phyloP scores from a whole-genome alignment of 2,797 vertebrate species.

The Bovichtus diacanthus region DNA sequence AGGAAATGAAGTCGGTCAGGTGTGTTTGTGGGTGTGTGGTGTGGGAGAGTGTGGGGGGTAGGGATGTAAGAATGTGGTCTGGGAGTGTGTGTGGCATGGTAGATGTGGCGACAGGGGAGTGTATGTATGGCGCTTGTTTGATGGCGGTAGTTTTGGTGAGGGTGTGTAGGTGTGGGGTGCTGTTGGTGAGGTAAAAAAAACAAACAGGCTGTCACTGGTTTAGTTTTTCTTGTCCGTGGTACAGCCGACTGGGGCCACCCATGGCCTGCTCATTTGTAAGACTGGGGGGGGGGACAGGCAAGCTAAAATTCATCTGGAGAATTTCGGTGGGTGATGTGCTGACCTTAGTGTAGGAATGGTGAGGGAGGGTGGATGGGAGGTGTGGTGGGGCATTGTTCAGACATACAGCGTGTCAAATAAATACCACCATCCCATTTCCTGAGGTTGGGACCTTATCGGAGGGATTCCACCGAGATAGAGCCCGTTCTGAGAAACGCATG shows the following conservation, averaged over 20 bases:
- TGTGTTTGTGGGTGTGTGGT: slow-evolving; percentile 80
- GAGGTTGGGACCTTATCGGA: slow-evolving; percentile 55
- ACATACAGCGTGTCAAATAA: slow-evolving; percentile 30
- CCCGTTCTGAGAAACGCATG: slow-evolving; percentile 74
- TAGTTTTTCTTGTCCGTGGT: slow-evolving; percentile 76
- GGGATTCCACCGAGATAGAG: slow-evolving; percentile 29
- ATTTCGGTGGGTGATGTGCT: slow-evolving; percentile 25
- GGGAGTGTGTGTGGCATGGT: slow-evolving; percentile 80
- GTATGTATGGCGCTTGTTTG: slow-evolving; percentile 75
- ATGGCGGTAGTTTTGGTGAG: slow-evolving; percentile 76
- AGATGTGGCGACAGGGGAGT: slow-evolving; percentile 71
- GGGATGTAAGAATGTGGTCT: slow-evolving; percentile 80
- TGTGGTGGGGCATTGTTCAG: neutral
- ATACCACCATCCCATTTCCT: slow-evolving; percentile 45
- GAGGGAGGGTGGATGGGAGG: slow-evolving; percentile 9
- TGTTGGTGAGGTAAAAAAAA: slow-evolving; percentile 78
- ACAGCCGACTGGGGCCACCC: slow-evolving; percentile 76
- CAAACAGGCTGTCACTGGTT: slow-evolving; percentile 77
- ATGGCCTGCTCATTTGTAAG: slow-evolving; percentile 64
- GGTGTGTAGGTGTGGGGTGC: slow-evolving; percentile 77
- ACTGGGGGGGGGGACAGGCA: slow-evolving; percentile 1
- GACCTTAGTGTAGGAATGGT: slow-evolving; percentile 35
- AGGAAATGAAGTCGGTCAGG: slow-evolving; percentile 82
- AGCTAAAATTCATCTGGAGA: slow-evolving; percentile 29
- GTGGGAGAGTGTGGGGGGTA: slow-evolving; percentile 76